Base-by-base conservation (phyloP, 2,888 invertebrate genomes). In the Maniola hyperantus region DNA sequence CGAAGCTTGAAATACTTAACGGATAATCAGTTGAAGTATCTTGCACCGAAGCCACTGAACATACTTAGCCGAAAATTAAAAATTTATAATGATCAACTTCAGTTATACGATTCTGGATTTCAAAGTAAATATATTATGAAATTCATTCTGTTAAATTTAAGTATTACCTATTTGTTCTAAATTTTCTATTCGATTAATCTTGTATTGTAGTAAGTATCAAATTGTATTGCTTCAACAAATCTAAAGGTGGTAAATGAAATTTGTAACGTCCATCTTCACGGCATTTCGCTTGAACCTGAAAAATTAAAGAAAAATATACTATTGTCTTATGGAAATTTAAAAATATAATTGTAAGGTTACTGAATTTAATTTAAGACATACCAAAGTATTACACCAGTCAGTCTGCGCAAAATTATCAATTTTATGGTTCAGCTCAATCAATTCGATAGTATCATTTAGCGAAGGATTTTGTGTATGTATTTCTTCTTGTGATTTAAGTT, bases 201-300 rank as follows among this genome's bases (percentile, higher is more conserved):
- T 20, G 15, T 46, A 11, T 2, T n/a, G n/a, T n/a, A n/a, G n/a
- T n/a, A n/a, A n/a, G n/a, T 72, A 69, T 71, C 51, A 76, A 68
- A 39, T 79, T 73, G 66, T 80, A 82, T 57, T 74, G 58, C 75
- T 80, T 83, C 7, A 89, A 72, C 13, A 78, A 66, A 44, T 79
- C 66, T 15, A 91, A 77, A 5, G 89, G 65, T 61, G 91, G 91
- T 39, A 90, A 72, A 71, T 86, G 83, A 67, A 91, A 85, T 0
- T 84, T 77, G 69, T 88, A 89, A 34, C 76, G 80, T 0, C 87
- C 86, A 42, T 88, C 82, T 6, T 77, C 73, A 18, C 83, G 77
- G 6, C 71, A 73, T 65, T 77, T 81, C n/a, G 82, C 84, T 76
- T 89, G 86, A 65, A 90, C 70, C 90, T 91, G 77, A 71, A 87